Evolutionary conservation across 2,888 invertebrate genomes (phyloP).

Genomic region (Caenorhabditis becei): DNA sequence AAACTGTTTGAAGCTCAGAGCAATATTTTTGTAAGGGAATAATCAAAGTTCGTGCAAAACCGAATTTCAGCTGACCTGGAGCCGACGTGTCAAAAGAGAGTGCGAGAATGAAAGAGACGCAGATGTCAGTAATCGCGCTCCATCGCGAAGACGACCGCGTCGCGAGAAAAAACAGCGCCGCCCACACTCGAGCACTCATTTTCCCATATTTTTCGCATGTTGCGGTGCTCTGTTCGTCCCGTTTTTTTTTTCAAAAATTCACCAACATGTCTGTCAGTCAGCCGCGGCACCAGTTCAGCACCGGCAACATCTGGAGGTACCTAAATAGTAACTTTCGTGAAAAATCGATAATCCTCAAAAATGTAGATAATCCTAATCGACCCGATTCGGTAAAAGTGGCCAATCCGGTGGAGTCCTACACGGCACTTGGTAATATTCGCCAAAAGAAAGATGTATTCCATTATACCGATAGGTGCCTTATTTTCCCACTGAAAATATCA

Average conservation of each 20-base stretch:
- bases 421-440: slow-evolving; percentile 69
- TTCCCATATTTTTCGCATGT: slow-evolving; percentile 31
- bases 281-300: slow-evolving; percentile 1
- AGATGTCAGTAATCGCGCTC: slow-evolving; percentile 32
- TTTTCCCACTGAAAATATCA: background rate
- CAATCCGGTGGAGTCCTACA: slow-evolving; percentile 69
- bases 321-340: background rate
- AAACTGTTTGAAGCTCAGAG: too few species aligned
- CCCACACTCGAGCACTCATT: slow-evolving; percentile 46
- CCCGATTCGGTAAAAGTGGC: slow-evolving; percentile 39
- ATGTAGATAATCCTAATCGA: background rate
- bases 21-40: background rate
- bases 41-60: background rate
- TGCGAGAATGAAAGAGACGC: slow-evolving; percentile 18
- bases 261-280: background rate
- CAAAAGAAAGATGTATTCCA: slow-evolving; percentile 71
- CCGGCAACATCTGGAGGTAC: slow-evolving; percentile 17
- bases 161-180: slow-evolving; percentile 41
- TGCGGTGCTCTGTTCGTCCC: slow-evolving; percentile 1
- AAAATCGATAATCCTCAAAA: slow-evolving; percentile 1
- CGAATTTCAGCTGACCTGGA: background rate
- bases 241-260: slow-evolving; percentile 6
- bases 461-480: slow-evolving; percentile 72
- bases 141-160: slow-evolving; percentile 33
- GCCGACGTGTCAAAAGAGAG: slow-evolving; percentile 11